Base-by-base conservation (phyloP, 2,888 invertebrate genomes). In the Monopis laevigella region DNA sequence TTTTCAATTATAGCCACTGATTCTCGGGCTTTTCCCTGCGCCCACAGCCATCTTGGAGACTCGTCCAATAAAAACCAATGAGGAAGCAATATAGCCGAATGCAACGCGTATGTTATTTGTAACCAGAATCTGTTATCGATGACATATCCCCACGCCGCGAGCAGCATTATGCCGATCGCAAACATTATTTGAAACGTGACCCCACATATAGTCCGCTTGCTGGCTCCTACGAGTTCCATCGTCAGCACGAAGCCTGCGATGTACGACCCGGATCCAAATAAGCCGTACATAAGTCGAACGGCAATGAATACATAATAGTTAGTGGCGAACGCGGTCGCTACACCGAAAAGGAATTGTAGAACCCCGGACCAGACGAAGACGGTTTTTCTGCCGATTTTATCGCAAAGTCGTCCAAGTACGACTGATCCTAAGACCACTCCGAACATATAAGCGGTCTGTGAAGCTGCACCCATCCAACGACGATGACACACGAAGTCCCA, bases 51-150 rank as follows among this genome's bases (percentile, higher is more conserved):
- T 46, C 93, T 83, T 0, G 93, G 92, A 19, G 93, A 93, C 68
- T 94, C 93, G 53, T 93, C 93, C 85, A 94, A 88, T 18, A 91
- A 56, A 84, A 93, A 87, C 88, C 89, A 92, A 61, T 93, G 92
- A 11, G 86, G 88, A 41, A 93, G 63, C 16, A 93, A 74, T 1
- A 92, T 55, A 2, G 82, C 68, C 39, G 90, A 87, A 58, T 93
- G 93, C 39, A 88, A 62, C 1, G 89, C 93, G 59, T 92, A 92
- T 1, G 90, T 66, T 5, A 92, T 82, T 75, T 93, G 93, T 30
- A 93, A 78, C 57, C 86, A 73, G 61, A 87, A 86, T 46, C 89
- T 80, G 57, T 93, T 87, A 51, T 87, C 85, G 43, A 93, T 87
- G 2, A 92, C 53, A 30, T 87, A 88, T 32, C 91, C 93, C 92